phyloP scores from a whole-genome alignment of 2,888 invertebrate species.

The Caenorhabditis japonica region DNA sequence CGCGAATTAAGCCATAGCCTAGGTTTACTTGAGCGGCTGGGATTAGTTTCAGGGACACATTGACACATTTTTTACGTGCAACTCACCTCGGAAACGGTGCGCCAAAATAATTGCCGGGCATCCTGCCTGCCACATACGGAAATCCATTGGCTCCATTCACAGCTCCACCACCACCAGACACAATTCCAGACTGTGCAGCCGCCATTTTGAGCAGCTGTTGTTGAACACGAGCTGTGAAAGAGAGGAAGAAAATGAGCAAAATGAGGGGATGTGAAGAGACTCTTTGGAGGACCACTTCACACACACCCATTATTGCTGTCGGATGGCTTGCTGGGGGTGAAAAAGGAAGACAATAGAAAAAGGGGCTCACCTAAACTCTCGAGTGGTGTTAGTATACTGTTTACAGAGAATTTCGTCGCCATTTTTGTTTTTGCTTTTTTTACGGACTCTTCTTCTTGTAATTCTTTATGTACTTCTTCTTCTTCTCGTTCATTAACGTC shows the following conservation, averaged over 20 bases:
- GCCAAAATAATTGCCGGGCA: slow-evolving; percentile 22
- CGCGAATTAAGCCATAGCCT: too few relatives aligned
- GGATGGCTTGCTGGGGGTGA: slow-evolving; percentile 4
- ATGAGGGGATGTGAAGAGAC: slow-evolving; percentile 29
- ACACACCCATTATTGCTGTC: slow-evolving; percentile 45
- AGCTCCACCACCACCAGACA: neutral
- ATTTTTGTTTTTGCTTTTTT: slow-evolving; percentile 24
- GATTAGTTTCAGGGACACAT: too few relatives aligned
- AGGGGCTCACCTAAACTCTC: slow-evolving; percentile 53
- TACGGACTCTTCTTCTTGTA: slow-evolving; percentile 18
- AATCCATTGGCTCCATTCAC: slow-evolving; percentile 7
- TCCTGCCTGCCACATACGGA: slow-evolving; percentile 16
- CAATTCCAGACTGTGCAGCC: slow-evolving; percentile 45
- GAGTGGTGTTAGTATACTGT: slow-evolving; percentile 56
- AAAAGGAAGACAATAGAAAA: neutral
- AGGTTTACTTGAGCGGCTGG: too few relatives aligned
- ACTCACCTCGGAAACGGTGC: slow-evolving; percentile 24
- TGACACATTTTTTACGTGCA: too few relatives aligned
- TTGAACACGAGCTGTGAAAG: slow-evolving; percentile 60
- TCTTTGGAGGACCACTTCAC: slow-evolving; percentile 39
- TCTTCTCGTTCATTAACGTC: slow-evolving; percentile 22
- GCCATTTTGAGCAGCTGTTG: slow-evolving; percentile 68
- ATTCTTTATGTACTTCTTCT: slow-evolving; percentile 11
- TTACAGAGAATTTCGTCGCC: slow-evolving; percentile 40
- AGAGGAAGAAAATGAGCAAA: neutral